These are phyloP conservation scores for Ariopsis seemanni DNA, from an alignment of 2,113 vertebrate genomes.

Conservation along the genomic window DNA sequence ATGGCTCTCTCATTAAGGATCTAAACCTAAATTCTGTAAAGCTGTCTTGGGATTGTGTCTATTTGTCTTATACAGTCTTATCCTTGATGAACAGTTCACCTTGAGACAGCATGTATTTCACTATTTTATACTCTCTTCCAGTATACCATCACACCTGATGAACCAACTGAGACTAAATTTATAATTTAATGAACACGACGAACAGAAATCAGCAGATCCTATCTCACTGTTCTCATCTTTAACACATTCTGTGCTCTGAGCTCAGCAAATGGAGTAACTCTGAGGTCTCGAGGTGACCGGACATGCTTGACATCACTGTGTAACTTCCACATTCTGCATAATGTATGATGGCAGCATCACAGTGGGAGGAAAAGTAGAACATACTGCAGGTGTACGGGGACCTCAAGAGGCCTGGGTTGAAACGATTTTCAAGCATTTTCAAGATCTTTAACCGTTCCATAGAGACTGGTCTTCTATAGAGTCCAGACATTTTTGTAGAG, in stretches of 20 bases:
- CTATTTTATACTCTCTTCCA: not conserved
- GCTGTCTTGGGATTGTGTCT: not conserved
- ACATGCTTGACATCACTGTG: not conserved
- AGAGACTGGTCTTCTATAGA: not conserved
- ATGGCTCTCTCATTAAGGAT: not conserved
- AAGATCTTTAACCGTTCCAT: not conserved
- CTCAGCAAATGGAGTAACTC: slow-evolving; percentile 6
- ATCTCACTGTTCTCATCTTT: not conserved
- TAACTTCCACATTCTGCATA: not conserved
- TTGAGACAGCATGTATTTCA: not conserved
- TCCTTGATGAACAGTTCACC: not conserved
- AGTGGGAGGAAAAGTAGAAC: not conserved
- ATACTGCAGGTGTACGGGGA: not conserved
- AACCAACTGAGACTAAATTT: not conserved
- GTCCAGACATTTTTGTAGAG: not conserved
- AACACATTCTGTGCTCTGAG: not conserved
- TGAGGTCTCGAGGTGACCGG: not conserved
- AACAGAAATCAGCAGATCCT: not conserved
- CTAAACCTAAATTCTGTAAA: not conserved
- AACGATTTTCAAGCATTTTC: not conserved
- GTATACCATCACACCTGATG: not conserved
- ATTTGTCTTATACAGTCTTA: not conserved
- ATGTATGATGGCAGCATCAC: not conserved
- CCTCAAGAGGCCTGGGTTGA: not conserved
- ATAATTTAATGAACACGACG: not conserved